Conservation (phyloP, 2,797 vertebrate species). For the Holocentrus rufus region DNA sequence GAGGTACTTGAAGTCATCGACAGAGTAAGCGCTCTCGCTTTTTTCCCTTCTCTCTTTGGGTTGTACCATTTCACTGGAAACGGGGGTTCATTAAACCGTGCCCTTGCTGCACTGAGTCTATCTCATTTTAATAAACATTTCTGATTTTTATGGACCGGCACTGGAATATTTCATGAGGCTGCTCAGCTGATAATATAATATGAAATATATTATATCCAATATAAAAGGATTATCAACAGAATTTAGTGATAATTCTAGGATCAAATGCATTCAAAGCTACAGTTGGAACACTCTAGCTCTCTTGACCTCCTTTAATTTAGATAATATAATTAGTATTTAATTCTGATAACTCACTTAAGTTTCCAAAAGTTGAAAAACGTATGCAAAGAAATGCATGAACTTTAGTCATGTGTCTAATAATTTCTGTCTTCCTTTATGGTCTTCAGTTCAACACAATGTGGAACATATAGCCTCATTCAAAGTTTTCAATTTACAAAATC, state of each 20-base stretch:
- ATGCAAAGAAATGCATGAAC: too few species aligned
- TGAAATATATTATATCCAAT: too few species aligned
- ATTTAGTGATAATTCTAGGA: background rate
- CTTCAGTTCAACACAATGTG: background rate
- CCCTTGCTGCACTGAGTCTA: background rate
- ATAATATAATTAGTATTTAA: background rate
- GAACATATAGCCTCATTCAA: background rate
- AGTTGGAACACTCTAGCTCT: background rate
- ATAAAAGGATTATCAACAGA: background rate
- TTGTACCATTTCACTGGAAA: constrained; percentile 62
- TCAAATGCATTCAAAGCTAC: background rate
- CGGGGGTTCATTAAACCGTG: constrained; percentile 7
- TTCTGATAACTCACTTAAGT: too few species aligned
- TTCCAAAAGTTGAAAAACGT: too few species aligned
- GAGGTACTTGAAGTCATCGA: background rate
- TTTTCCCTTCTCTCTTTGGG: constrained; percentile 27
- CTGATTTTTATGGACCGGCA: background rate
- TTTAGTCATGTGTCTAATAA: background rate
- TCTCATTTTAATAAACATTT: background rate
- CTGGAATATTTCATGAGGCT: too few species aligned
- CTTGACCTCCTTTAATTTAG: background rate
- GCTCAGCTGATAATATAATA: too few species aligned
- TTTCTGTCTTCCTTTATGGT: background rate
- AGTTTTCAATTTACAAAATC: too few species aligned
- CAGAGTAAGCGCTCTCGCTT: constrained; percentile 50